Base-by-base conservation (phyloP, 2,888 invertebrate genomes). In the Aplocera efformata region DNA sequence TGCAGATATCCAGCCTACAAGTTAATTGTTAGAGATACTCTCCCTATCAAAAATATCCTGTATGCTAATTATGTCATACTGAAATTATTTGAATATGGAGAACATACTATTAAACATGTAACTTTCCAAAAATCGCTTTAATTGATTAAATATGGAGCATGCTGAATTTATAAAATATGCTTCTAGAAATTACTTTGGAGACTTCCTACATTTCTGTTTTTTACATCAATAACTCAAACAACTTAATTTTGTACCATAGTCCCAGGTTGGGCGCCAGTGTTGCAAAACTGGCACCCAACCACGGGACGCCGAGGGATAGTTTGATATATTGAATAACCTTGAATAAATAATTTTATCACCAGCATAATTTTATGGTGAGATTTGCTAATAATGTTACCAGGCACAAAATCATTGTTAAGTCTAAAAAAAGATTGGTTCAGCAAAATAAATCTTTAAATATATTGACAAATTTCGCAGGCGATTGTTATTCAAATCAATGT, bases 391-490 rank as follows among this genome's bases (percentile, higher is more conserved):
- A 44, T 33, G 39, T 46, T 31, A 56, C 68, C 72, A 70, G 72
- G 68, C 64, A 63, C 63, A 67, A 69, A 67, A 63, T 65, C 61
- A 42, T 39, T 46, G 50, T 67, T 64, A 64, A 66, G 50, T 66
- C 63, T 58, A 59, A 58, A 60, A 59, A 65, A 70, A 60, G 73
- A 72, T 71, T 68, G 66, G 68, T 67, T 62, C 48, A 55, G 10
- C n/a, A 10, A 29, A 25, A 41, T 28, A n/a, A n/a, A 39, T 11
- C 35, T 5, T 7, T 35, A 20, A 23, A 21, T 21, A 29, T 29
- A 35, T 29, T 28, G 55, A 63, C 71, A 62, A 65, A 67, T 67
- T 71, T 62, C 67, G 62, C 42, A 46, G 46, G 42, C 50, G 62
- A 60, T 37, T 71, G 66, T 41, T 67, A 67, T 56, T 44, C 50